Evolutionary conservation across 2,797 vertebrate genomes (phyloP), one percentile per base, ranked within the genome.

Genomic region (Cyprinella venusta): DNA sequence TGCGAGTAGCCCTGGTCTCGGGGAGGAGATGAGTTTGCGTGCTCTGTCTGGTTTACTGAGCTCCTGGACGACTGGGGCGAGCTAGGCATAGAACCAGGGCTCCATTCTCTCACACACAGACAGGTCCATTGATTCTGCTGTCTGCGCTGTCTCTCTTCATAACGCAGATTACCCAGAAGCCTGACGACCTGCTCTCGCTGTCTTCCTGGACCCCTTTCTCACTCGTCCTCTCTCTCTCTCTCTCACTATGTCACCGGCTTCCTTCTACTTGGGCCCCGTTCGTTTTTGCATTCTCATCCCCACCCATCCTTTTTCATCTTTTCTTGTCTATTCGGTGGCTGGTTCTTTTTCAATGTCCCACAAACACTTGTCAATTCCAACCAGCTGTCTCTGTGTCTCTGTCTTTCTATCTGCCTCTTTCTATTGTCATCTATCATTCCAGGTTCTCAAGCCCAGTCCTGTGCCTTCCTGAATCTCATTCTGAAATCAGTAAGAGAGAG

Each of bases 11-110:
- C 52, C 65, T 77, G 74, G 75, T 71, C 75, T 83, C 54, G 13
- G 80, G 74, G 59, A 52, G 70, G 78, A 86, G 76, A 70, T 85
- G 75, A 84, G 81, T 82, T 87, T 90, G 90, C 82, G 85, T 83
- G 88, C 80, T 86, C 80, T 67, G 87, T 83, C 81, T 61, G 90
- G 40, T 87, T 87, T 87, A 70, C 75, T 83, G 82, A 83, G 75
- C 30, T 83, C 75, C 65, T 63, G 75, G 67, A 83, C 21, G 52
- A 83, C 65, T 71, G 65, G 75, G 74, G 82, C 54, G 24, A 33
- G 81, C 74, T 77, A 48, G 64, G 63, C 63, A 70, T 38, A 67
- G 82, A 83, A 83, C 82, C 75, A 71, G 67, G 65, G 67, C 67
- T 83, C 54, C 65, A 63, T 83, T 83, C 82, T 70, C 81, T 50